phyloP scores from a whole-genome alignment of 2,113 vertebrate genomes.

The Gila orcuttii region DNA sequence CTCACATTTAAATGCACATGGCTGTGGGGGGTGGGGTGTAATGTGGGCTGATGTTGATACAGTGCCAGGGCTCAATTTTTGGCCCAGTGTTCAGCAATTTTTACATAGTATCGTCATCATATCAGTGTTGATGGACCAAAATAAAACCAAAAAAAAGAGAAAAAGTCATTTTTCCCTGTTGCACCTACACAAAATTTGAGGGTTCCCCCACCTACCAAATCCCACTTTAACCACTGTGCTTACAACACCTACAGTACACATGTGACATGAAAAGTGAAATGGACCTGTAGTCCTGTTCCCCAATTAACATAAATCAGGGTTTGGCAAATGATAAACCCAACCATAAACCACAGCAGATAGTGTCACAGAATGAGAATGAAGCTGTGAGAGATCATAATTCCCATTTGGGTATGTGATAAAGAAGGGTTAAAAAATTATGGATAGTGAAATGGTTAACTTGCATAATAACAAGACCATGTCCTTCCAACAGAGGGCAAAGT shows the following conservation, averaged over 20 bases:
- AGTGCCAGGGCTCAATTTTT: too few relatives aligned
- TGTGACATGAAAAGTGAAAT: conserved; percentile 22
- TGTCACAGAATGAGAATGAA: neutral
- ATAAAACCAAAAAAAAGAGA: too few relatives aligned
- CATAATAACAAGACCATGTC: neutral
- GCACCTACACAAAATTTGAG: too few relatives aligned
- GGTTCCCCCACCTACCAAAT: too few relatives aligned
- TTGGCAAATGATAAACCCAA: neutral
- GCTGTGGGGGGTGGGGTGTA: too few relatives aligned
- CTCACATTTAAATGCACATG: too few relatives aligned
- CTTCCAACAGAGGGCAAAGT: neutral
- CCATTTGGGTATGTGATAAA: neutral
- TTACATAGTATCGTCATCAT: too few relatives aligned
- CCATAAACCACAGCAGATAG: neutral
- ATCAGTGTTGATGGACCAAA: too few relatives aligned
- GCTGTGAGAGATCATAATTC: neutral
- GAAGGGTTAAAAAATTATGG: neutral
- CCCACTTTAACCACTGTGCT: too few relatives aligned
- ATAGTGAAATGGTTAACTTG: neutral
- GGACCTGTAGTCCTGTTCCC: neutral
- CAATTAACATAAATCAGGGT: neutral
- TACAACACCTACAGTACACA: neutral
- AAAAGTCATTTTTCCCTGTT: too few relatives aligned
- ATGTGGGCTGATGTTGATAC: too few relatives aligned
- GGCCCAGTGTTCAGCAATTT: too few relatives aligned